Evolutionary conservation across 2,797 vertebrate species (phyloP), one percentile per base, ranked within the genome.

Genomic region (Erethizon dorsatum): DNA sequence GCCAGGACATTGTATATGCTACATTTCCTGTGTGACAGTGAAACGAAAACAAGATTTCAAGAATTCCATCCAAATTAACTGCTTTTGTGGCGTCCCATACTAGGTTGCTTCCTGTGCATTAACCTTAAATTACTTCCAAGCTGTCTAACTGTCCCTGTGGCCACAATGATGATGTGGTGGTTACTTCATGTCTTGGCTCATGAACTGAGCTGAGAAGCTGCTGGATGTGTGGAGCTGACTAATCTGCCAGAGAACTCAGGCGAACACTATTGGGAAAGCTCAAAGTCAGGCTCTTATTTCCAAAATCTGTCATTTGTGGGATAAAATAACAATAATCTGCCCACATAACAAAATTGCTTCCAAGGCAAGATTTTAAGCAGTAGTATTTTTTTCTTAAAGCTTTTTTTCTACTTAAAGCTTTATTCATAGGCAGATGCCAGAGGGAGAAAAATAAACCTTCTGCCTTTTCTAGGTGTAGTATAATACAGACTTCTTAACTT

Each of bases 251-350:
- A 73, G 28, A 88, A 75, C 31, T 47, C 57, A 82, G 47, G 12
- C 2, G 22, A 88, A 6, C 18, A 28, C 11, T 50, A 20, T 28
- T 78, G 10, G 54, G 41, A 88, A 90, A 89, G 26, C 59, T 83
- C 61, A 50, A 92, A 92, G 11, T 71, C 63, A 54, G 24, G 11
- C 71, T 88, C 41, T 78, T 80, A 65, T n/a, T 88, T 86, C 73
- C 63, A 71, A 65, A 71, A 87, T 89, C 45, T 71, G 8, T 54
- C 63, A 37, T 90, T 83, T 56, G 57, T 86, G 45, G 83, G 5
- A 77, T 54, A 57, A 95, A 96, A 22, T 28, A 86, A 96, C 65
- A 69, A 69, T 93, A 89, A 96, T 89, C 52, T 83, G 7, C 26
- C n/a, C 59, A 69, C 85, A 83, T 0, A 50, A 77, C 2, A 83